Evolutionary conservation across 1,140 invertebrate genomes (phyloP), one percentile per base, ranked within the genome.

Genomic region (Holcopasites calliopsidis): DNA sequence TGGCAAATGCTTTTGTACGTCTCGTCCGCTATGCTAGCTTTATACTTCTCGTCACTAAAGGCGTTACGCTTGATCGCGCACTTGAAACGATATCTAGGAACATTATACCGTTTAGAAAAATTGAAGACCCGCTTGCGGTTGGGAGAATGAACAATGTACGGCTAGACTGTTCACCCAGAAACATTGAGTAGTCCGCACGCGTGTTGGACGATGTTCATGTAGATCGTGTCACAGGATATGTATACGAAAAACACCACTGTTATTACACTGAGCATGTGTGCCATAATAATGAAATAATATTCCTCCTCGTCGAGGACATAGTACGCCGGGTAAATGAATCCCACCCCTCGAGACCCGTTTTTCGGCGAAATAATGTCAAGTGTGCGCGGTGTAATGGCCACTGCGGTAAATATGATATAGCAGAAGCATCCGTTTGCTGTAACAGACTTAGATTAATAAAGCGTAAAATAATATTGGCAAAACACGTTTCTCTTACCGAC

Each of bases 171-270:
- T 55, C 31, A 68, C 65, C 26, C 35, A 1, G 33, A 3, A 3
- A 68, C 16, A 8, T 23, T 50, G 0, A 68, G 2, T 26, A 68
- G 31, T 3, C 49, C 50, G 26, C 65, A 68, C 13, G 65, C 65
- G 21, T 68, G 65, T 6, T 54, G 65, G 33, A 68, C 65, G 10
- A n/a, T 16, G 26, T 68, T 54, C 8, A 68, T 10, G 11, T 40
- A 68, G 11, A 28, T 55, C 23, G 8, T 42, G 10, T 68, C 65
- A 8, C 49, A 52, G 8, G 50, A 28, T 4, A 28, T 21, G 8
- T 6, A 52, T 26, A 68, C 13, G 18, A n/a, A 5, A n/a, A 16
- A 10, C 1, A 5, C 0, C 21, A 26, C 11, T 8, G 16, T 5
- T 1, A 16, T 0, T 18, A 49, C 10, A 11, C 13, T 11, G 1